Conservation (phyloP, 1,140 invertebrate genomes). For the Diorhabda elongata region DNA sequence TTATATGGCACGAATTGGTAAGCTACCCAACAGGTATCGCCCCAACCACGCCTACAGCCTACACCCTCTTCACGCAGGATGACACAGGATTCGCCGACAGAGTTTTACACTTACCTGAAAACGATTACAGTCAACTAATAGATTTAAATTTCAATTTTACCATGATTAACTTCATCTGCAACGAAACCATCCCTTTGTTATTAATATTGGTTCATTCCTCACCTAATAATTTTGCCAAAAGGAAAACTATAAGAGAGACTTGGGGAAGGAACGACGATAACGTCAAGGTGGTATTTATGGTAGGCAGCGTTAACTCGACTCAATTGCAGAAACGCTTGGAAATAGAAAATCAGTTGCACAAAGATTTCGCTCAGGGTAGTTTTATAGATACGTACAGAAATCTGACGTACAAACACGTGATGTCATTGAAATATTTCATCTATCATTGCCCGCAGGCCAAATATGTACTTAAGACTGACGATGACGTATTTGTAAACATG, state of each 20-base stretch:
- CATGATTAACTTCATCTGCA: slow-evolving; percentile 38
- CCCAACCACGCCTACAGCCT: slow-evolving; percentile 3
- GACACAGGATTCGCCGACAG: slow-evolving; percentile 3
- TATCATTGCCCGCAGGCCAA: slow-evolving; percentile 65
- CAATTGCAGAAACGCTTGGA: slow-evolving; percentile 50
- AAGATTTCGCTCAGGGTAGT: slow-evolving; percentile 74
- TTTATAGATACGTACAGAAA: slow-evolving; percentile 79
- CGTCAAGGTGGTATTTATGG: slow-evolving; percentile 61
- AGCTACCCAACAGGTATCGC: neutral
- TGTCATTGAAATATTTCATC: slow-evolving; percentile 76
- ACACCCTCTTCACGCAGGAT: slow-evolving; percentile 5
- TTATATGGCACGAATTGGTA: slow-evolving; percentile 12
- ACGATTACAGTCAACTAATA: slow-evolving; percentile 40
- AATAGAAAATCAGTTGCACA: slow-evolving; percentile 57
- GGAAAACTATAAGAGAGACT: slow-evolving; percentile 61
- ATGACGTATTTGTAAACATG: slow-evolving; percentile 75
- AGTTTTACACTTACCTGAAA: slow-evolving; percentile 25
- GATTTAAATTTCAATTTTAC: slow-evolving; percentile 40
- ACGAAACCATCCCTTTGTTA: slow-evolving; percentile 37
- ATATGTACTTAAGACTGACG: slow-evolving; percentile 74
- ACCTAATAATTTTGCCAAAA: slow-evolving; percentile 58
- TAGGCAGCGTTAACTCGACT: slow-evolving; percentile 56
- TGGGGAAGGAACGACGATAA: slow-evolving; percentile 56
- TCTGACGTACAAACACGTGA: slow-evolving; percentile 83
- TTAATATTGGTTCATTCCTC: slow-evolving; percentile 67